Conservation (phyloP, 2,797 vertebrate genomes). For the Megaceryle alcyon region DNA sequence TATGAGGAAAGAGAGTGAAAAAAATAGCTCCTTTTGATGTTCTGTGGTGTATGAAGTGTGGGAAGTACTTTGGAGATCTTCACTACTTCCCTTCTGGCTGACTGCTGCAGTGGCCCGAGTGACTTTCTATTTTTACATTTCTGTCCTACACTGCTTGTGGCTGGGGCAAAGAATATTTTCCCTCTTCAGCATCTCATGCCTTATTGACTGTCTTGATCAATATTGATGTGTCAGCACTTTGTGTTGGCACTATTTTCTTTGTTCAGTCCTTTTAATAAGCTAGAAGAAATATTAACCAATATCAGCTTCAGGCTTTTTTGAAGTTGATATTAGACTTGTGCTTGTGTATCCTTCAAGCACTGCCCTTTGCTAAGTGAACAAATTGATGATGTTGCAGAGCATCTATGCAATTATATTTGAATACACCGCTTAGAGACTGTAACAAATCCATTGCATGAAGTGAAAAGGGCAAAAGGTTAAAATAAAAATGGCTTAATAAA, state of each 20-base stretch:
- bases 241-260: background rate
- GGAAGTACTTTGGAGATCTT: background rate
- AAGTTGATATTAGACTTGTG: background rate
- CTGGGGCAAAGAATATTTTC: background rate
- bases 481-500: conserved; percentile 10
- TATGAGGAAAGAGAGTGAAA: background rate
- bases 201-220: background rate
- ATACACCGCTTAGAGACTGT: background rate
- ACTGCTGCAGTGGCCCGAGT: background rate
- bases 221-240: background rate
- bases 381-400: background rate
- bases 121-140: background rate
- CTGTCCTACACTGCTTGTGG: background rate
- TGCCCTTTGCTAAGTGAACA: background rate
- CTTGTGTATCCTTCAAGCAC: background rate
- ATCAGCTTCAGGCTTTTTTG: background rate
- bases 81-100: background rate
- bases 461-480: background rate
- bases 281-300: background rate
- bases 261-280: background rate
- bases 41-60: background rate
- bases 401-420: background rate
- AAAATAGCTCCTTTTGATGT: background rate
- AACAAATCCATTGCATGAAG: background rate
- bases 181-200: background rate